phyloP scores from a whole-genome alignment of 2,797 vertebrate species.

The Lacerta bilineata region DNA sequence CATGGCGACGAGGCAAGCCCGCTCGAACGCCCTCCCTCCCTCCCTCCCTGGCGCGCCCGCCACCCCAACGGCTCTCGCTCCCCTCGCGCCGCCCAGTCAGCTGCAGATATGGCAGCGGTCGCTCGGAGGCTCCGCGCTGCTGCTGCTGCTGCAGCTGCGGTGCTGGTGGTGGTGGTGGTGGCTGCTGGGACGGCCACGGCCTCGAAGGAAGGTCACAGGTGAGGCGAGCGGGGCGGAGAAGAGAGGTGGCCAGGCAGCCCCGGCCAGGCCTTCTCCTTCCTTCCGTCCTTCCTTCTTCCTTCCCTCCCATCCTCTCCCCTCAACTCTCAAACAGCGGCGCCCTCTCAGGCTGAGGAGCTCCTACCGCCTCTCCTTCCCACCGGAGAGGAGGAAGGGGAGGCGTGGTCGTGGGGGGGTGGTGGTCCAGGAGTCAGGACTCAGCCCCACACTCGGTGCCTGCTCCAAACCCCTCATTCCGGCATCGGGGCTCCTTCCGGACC shows the following conservation, averaged over 20 bases:
- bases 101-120: conserved; percentile 63
- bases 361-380: neutral
- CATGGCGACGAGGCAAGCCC: conserved; percentile 47
- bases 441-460: neutral
- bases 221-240: neutral
- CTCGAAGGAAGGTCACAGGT: conserved; percentile 42
- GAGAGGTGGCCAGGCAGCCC: neutral
- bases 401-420: neutral
- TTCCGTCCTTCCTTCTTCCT: too few species aligned
- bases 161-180: neutral
- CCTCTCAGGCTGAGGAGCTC: neutral
- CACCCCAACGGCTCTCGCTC: too few species aligned
- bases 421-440: neutral
- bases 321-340: neutral
- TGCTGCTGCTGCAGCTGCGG: neutral
- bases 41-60: neutral
- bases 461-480: neutral
- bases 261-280: neutral
- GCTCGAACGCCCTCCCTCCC: neutral
- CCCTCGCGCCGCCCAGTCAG: conserved; percentile 2
- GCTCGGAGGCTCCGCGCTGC: conserved; percentile 19
- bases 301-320: too few species aligned
- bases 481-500: neutral
- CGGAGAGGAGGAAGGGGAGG: conserved; percentile 13
- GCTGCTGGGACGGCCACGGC: neutral